Base-by-base conservation (phyloP, 92 coral and sea anemone genomes). In the Diadumene lineata region DNA sequence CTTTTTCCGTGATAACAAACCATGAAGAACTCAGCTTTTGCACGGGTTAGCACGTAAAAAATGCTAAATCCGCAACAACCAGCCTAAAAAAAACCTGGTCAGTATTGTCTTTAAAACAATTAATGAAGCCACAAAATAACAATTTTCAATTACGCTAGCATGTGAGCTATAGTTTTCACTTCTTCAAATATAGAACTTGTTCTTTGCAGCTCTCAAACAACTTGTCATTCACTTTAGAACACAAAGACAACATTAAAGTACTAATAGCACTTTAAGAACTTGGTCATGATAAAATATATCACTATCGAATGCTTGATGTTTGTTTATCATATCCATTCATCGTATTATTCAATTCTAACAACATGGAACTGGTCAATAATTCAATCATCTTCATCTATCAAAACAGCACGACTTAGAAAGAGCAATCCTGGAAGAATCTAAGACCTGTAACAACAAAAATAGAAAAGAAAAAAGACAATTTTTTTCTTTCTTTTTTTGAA, bases 231-330 rank as follows among this genome's bases (percentile, higher is more conserved):
- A 62, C 2, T 28, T 13, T 29, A 31, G 16, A 22, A 26, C 17
- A 58, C 64, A 62, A 62, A 62, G 68, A 23, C 2, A 26, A 28
- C 43, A 28, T 27, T 62, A 28, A 62, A 62, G 43, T 62, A 62
- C 43, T 62, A 62, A 62, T 62, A 13, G 21, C 68, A 62, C 58
- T 53, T 53, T 53, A 21, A 15, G 19, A 3, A 9, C 58, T 53
- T 53, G 3, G 31, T 2, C 27, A 28, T 30, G 34, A 62, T 28
- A 62, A 19, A 62, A 62, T 7, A 62, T 62, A 62, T 28, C 68
- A 28, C 21, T 62, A 28, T 62, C 43, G 26, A 60, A 23, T 11
- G 29, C 31, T 60, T 60, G 68, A 11, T 62, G 30, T 58, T 58
- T 22, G 64, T 26, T 62, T 62, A 62, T 62, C 68, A 21, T 22